A percentile compares a stretch with the other conserved stretches of the same genome.
Conservation (phyloP, 1,140 invertebrate genomes). For the Cydia splendana region DNA sequence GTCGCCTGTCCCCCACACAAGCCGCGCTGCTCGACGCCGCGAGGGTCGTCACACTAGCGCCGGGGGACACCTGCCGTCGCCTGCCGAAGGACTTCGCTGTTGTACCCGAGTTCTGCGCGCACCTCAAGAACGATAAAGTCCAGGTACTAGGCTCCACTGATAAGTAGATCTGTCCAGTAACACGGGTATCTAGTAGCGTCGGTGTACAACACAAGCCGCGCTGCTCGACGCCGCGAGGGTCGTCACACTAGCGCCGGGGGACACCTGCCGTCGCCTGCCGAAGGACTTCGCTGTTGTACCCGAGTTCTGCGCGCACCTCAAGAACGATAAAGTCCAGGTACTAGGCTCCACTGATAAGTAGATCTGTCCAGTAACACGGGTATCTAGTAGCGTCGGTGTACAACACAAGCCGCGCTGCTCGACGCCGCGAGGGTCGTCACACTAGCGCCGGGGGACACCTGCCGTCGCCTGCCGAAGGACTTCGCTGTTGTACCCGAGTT, state of each 20-base stretch:
- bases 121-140: slow-evolving; percentile 38
- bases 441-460: too few relatives aligned
- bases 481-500: too few relatives aligned
- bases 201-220: background rate
- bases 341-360: too few relatives aligned
- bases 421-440: too few relatives aligned
- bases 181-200: background rate
- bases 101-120: slow-evolving; percentile 55
- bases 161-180: too few relatives aligned
- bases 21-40: slow-evolving; percentile 54
- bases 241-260: background rate
- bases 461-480: too few relatives aligned
- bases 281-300: background rate
- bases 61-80: slow-evolving; percentile 32
- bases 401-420: too few relatives aligned
- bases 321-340: too few relatives aligned
- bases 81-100: slow-evolving; percentile 42
- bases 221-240: background rate
- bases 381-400: too few relatives aligned
- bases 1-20: slow-evolving; percentile 85
- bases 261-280: background rate
- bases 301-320: background rate
- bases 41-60: slow-evolving; percentile 74
- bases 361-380: too few relatives aligned
- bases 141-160: slow-evolving; percentile 32